Conservation (phyloP, 2,113 vertebrate species). For the Phaethon lepturus region DNA sequence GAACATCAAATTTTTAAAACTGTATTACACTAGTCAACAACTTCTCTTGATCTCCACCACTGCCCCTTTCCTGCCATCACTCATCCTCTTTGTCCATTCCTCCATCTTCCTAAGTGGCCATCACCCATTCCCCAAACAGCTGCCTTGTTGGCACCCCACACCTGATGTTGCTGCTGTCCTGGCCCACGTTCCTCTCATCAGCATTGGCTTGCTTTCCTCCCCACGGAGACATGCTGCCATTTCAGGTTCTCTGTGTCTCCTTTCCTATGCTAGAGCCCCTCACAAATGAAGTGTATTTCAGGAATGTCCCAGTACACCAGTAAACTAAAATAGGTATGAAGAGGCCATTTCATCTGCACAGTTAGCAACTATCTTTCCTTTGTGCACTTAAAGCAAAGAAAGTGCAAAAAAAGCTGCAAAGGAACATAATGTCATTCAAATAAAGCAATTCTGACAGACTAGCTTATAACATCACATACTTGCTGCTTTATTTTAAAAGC, state of each 20-base stretch:
- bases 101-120: not conserved
- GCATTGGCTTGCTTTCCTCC: not conserved
- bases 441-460: not conserved
- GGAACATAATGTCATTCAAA: not conserved
- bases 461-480: not conserved
- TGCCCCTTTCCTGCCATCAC: not conserved
- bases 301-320: not conserved
- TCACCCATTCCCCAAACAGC: not conserved
- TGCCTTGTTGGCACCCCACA: not conserved
- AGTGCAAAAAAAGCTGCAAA: not conserved
- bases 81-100: not conserved
- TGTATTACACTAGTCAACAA: not conserved
- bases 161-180: not conserved
- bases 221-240: not conserved
- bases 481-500: slow-evolving; percentile 4
- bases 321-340: not conserved
- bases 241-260: not conserved
- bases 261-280: not conserved
- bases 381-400: not conserved
- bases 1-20: not conserved
- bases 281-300: not conserved
- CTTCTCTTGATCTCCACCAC: not conserved
- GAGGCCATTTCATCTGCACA: not conserved
- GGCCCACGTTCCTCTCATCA: rapidly evolving
- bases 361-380: not conserved